phyloP scores from a whole-genome alignment of 2,797 vertebrate species.

The Anas bahamensis region DNA sequence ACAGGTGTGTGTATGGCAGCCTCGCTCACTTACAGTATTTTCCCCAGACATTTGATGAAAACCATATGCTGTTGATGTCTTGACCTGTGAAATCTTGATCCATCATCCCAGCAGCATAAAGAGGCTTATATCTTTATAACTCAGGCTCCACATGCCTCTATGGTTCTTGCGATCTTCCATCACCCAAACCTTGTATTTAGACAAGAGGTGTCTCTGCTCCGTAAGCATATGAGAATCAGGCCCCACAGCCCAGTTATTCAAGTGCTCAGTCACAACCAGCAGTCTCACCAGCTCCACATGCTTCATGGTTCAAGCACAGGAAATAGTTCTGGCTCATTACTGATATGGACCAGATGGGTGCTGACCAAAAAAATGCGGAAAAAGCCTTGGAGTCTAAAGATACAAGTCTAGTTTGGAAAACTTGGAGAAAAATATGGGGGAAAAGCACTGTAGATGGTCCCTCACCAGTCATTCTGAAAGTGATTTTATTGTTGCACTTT shows the following conservation, averaged over 20 bases:
- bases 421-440: neutral
- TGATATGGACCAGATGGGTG: neutral
- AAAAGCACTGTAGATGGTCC: neutral
- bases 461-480: neutral
- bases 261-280: neutral
- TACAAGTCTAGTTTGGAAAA: neutral
- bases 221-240: accelerated
- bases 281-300: neutral
- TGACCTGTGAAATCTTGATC: neutral
- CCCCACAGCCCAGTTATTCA: neutral
- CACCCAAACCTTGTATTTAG: neutral
- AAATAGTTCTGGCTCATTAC: neutral
- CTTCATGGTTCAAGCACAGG: neutral
- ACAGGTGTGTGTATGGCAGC: neutral
- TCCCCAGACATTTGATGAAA: neutral
- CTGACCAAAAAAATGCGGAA: neutral
- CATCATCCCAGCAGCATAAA: neutral
- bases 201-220: neutral
- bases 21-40: neutral
- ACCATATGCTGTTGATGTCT: neutral
- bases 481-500: neutral
- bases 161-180: neutral
- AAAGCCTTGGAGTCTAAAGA: neutral
- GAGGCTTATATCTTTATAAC: neutral
- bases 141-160: neutral